Percentiles rank a stretch among this genome's conserved stretches.
phyloP scores from a whole-genome alignment of 2,888 invertebrate genomes.

The Agonum fuliginosum region DNA sequence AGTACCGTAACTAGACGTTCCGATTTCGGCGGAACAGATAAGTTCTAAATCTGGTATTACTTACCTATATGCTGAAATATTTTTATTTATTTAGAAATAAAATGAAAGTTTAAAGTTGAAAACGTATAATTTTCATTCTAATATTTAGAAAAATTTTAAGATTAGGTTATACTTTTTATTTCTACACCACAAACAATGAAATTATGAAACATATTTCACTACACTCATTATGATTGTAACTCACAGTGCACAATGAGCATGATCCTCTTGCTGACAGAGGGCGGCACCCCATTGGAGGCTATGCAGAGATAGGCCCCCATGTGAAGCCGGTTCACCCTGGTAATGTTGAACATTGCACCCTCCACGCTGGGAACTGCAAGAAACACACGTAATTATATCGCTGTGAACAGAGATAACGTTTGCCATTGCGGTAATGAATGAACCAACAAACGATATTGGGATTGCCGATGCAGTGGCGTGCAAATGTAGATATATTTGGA shows the following conservation, averaged over 20 bases:
- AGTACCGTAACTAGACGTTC: no score
- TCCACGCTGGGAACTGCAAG: constrained; percentile 78
- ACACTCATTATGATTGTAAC: constrained; percentile 70
- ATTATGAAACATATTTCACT: not conserved
- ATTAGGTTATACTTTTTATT: not conserved
- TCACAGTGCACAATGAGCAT: constrained; percentile 90
- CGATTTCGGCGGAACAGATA: no score
- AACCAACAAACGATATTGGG: constrained; percentile 16
- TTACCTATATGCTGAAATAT: no score
- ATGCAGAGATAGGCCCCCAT: constrained; percentile 88
- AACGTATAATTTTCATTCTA: no score
- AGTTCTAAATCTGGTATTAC: no score
- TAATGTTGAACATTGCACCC: constrained; percentile 80
- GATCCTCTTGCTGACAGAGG: constrained; percentile 86
- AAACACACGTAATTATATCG: constrained; percentile 26
- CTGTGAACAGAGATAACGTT: constrained; percentile 4
- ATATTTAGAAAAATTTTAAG: not conserved
- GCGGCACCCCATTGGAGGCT: constrained; percentile 87
- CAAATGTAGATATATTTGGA: not conserved
- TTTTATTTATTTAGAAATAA: no score
- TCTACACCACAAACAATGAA: not conserved
- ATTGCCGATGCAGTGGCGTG: not conserved
- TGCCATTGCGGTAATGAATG: not conserved
- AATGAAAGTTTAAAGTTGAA: no score
- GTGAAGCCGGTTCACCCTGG: constrained; percentile 81